These are phyloP conservation scores for Xenus cinereus DNA, from an alignment of 2,113 vertebrate species.

Conservation along the genomic window DNA sequence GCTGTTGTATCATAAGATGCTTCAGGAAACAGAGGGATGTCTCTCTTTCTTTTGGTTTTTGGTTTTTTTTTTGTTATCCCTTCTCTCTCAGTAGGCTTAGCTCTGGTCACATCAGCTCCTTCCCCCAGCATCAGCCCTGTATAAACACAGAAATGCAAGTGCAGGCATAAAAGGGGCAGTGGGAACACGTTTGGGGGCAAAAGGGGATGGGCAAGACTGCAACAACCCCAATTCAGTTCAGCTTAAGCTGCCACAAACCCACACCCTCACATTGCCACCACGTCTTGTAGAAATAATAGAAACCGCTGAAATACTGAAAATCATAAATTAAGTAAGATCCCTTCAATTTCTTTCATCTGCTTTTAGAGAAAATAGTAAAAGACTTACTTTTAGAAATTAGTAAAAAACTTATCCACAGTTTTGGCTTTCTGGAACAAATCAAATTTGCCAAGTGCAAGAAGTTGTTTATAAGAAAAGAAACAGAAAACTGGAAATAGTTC, in stretches of 20 bases:
- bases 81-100: neutral
- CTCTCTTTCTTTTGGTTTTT: neutral
- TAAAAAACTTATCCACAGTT: neutral
- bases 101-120: neutral
- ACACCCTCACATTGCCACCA: neutral
- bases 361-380: neutral
- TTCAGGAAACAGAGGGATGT: neutral
- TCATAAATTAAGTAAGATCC: neutral
- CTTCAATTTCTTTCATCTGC: neutral
- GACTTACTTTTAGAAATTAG: neutral
- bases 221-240: neutral
- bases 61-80: too few species aligned
- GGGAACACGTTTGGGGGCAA: neutral
- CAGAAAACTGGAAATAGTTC: neutral
- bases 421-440: neutral
- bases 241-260: neutral
- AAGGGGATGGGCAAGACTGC: neutral
- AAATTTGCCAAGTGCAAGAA: slow-evolving; percentile 27
- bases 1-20: neutral
- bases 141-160: neutral
- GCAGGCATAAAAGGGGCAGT: neutral
- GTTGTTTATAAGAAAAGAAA: slow-evolving; percentile 53
- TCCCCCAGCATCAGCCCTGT: neutral
- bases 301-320: neutral
- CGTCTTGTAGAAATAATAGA: neutral